Evolutionary conservation across 2,888 invertebrate genomes (phyloP).

Genomic region (Trissolcus brochymenae): DNA sequence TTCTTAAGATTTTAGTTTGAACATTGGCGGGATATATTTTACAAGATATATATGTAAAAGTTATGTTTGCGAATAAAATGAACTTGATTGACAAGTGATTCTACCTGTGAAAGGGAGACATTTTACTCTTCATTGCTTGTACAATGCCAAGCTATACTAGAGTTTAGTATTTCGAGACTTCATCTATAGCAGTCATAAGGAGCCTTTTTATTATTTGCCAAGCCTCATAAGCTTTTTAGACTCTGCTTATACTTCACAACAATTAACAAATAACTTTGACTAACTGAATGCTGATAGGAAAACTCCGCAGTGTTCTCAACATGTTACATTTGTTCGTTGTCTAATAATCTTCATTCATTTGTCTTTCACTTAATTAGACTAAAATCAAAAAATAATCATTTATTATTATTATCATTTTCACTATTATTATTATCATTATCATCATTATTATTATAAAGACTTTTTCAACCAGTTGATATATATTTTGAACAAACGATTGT

Average conservation of each 20-base stretch:
- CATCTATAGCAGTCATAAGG: constrained; percentile 57
- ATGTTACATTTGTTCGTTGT: constrained; percentile 46
- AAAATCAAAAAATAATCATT: constrained; percentile 15
- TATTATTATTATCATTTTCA: too few relatives aligned
- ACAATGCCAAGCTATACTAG: constrained; percentile 46
- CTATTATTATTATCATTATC: too few relatives aligned
- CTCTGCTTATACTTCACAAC: constrained; percentile 41
- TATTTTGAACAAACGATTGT: too few relatives aligned
- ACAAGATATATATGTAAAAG: too few relatives aligned
- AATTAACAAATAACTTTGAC: constrained; percentile 51
- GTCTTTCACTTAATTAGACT: constrained; percentile 13
- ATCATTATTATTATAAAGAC: too few relatives aligned
- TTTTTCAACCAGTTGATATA: too few relatives aligned
- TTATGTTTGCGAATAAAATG: too few relatives aligned
- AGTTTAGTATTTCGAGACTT: constrained; percentile 53
- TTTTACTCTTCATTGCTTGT: constrained; percentile 78
- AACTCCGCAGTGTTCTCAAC: constrained; percentile 55
- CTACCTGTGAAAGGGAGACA: constrained; percentile 82
- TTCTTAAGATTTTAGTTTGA: not conserved
- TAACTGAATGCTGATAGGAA: constrained; percentile 58
- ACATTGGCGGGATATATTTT: not conserved
- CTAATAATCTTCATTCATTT: constrained; percentile 34
- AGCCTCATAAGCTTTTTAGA: constrained; percentile 45
- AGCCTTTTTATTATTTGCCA: constrained; percentile 42
- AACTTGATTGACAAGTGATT: constrained; percentile 9